Base-by-base conservation (phyloP, 2,888 invertebrate species). In the Ethmia dodecea region DNA sequence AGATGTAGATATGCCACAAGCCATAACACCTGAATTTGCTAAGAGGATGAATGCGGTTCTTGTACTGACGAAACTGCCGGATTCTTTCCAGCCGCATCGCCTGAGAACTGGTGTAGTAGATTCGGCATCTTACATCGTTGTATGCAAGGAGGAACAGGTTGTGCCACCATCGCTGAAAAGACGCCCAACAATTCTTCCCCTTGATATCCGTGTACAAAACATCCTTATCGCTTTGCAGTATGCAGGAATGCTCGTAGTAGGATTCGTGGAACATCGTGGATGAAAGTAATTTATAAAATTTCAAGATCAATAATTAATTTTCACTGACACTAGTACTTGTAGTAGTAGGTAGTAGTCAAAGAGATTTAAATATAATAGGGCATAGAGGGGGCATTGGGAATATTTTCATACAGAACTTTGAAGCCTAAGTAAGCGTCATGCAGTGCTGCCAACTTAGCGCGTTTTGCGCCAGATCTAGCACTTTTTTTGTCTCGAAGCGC, bases 11-110 rank as follows among this genome's bases (percentile, higher is more conserved):
- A n/a, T n/a, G n/a, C n/a, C n/a, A n/a, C n/a, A n/a, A n/a, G n/a
- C n/a, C n/a, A n/a, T n/a, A n/a, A n/a, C 26, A 55, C 60, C 55
- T 56, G 43, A 60, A 62, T 40, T 55, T 55, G 38, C 67, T 67
- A 18, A 65, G 34, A 4, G 69, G 69, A 37, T 68, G 67, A 16
- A 69, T 66, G 13, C 51, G 41, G 6, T 38, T 37, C 3, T 46
- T 37, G 29, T 52, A 46, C 4, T 47, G 38, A 2, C 60, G 51
- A 36, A 47, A 66, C 10, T 69, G 65, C n/a, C 45, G 43, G 2
- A 46, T 40, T 11, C 69, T 51, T 6, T 61, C 62, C 27, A 54
- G 49, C 18, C 47, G 52, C 42, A 65, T 55, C 0, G 60, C 53
- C 16, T 65, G 49, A 0, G 61, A 57, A 33, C 67, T 66, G 3